Conservation (phyloP, 2,888 invertebrate genomes). For the Prosopocoilus inquinatus region DNA sequence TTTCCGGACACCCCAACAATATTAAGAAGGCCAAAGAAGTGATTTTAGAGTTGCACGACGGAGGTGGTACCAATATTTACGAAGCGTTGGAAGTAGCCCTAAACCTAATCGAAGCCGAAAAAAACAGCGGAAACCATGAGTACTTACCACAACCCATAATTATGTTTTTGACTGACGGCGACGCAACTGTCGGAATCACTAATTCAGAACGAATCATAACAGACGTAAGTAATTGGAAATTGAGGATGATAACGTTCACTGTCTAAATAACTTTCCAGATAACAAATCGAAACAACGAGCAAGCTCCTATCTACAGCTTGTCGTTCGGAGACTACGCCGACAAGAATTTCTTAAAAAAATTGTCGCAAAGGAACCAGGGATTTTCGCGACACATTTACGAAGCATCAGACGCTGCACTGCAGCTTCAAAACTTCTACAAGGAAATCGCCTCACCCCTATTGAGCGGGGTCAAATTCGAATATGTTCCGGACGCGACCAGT, state of each 20-base stretch:
- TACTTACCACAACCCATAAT: slow-evolving; percentile 58
- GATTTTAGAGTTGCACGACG: slow-evolving; percentile 55
- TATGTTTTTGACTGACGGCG: slow-evolving; percentile 67
- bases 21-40: slow-evolving; percentile 60
- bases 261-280: slow-evolving; percentile 14
- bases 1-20: slow-evolving; percentile 56
- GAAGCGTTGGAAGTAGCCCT: slow-evolving; percentile 60
- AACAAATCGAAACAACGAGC: slow-evolving; percentile 43
- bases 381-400: slow-evolving; percentile 71
- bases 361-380: slow-evolving; percentile 65
- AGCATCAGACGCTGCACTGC: slow-evolving; percentile 59
- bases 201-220: slow-evolving; percentile 55
- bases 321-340: slow-evolving; percentile 73
- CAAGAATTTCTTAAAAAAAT: slow-evolving; percentile 62
- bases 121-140: slow-evolving; percentile 13
- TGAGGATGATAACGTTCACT: slow-evolving; percentile 36
- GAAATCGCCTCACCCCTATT: background rate
- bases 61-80: slow-evolving; percentile 67
- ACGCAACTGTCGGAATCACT: slow-evolving; percentile 61
- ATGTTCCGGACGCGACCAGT: slow-evolving; percentile 37
- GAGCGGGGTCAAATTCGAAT: background rate
- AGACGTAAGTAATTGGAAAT: slow-evolving; percentile 39
- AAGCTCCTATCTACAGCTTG: slow-evolving; percentile 59
- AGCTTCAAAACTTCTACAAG: background rate
- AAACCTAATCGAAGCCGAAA: slow-evolving; percentile 33